Evolutionary conservation across 1,140 invertebrate species (phyloP), one percentile per base, ranked within the genome.

Genomic region (Hylyphantes graminicola): DNA sequence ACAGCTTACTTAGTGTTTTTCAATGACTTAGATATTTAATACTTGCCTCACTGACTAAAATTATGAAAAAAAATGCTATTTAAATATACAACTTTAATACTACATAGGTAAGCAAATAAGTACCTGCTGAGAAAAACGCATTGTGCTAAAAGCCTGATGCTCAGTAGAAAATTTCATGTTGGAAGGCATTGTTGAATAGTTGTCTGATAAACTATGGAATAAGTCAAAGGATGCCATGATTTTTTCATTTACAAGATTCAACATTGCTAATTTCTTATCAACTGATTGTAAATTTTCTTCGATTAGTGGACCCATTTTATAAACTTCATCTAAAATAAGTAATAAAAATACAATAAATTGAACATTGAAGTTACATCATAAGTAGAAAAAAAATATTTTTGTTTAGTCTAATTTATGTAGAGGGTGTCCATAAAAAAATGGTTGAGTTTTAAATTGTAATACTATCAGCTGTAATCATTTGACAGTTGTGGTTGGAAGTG

Each of bases 201-300:
- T 65, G 15, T 81, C 57, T 8, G 67, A 72, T 63, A 83, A 75
- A 54, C 51, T 73, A 35, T 75, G 80, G 64, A 83, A 83, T 17
- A 68, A 57, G 17, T 75, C 80, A 21, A 83, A 65, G 50, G 80
- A 59, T 15, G 61, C 13, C 70, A 74, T 75, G 10, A 83, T 83
- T 59, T 83, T 75, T 57, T 83, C 80, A 83, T 83, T 75, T 0
- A 75, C 61, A 35, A 50, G 19, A 83, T 65, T 75, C 51, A 83
- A 67, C 70, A 83, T 75, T 15, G 80, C 73, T 50, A 74, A 21
- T 7, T 63, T 59, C 12, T 83, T 83, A 57, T 83, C 80, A 57
- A 75, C 59, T 21, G 70, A 19, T 55, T 83, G 70, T 53, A 83
- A 11, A 65, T 75, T 83, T 57, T 74, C 80, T 75, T 83, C 80